Evolutionary conservation across 2,113 vertebrate genomes (phyloP).

Genomic region (Gallinago undulata): DNA sequence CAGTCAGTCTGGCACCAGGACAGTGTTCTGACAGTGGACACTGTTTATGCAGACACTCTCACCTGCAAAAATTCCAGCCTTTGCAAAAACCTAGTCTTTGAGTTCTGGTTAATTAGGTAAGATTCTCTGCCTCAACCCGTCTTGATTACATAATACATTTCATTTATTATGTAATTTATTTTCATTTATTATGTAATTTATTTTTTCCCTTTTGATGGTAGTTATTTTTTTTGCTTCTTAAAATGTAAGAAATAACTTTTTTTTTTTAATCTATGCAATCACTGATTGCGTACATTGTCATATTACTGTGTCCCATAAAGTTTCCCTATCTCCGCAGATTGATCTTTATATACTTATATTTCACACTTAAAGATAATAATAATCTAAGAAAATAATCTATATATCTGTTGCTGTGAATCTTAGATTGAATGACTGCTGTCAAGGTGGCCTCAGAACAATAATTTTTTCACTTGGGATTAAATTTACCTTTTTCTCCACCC

Average conservation of each 20-base stretch:
- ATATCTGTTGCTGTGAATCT: not conserved
- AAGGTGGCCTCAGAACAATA: not conserved
- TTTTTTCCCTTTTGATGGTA: not conserved
- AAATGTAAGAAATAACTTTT: not conserved
- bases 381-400: not conserved
- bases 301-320: not conserved
- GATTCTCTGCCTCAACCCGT: not conserved
- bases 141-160: not conserved
- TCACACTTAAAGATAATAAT: not conserved
- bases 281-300: fast-evolving
- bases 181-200: not conserved
- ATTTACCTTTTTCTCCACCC: not conserved
- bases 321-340: not conserved
- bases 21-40: not conserved
- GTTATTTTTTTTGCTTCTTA: not conserved
- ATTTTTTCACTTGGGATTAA: not conserved
- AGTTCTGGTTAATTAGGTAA: not conserved
- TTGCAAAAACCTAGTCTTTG: not conserved
- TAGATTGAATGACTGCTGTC: not conserved
- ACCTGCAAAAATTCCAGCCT: not conserved
- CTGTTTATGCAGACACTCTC: not conserved
- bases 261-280: not conserved
- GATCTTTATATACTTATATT: not conserved
- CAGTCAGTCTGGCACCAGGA: not conserved
- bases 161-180: too few relatives aligned